Conservation (phyloP, 53 echinoderm and acorn worm genomes). For the Luidia sarsii region DNA sequence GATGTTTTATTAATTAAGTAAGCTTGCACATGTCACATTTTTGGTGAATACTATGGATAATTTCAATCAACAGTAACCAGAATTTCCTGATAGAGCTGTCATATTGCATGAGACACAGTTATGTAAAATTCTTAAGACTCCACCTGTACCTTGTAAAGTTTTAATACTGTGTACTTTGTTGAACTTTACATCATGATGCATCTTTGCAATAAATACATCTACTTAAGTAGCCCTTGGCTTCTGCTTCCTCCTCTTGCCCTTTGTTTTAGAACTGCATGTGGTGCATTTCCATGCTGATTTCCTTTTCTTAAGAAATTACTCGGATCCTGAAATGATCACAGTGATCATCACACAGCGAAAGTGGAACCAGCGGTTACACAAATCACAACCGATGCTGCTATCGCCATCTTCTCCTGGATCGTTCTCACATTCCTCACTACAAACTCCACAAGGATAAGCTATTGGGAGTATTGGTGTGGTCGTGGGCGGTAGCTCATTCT, state of each 20-base stretch:
- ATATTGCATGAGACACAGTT: constrained; percentile 49
- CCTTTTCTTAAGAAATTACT: constrained; percentile 2
- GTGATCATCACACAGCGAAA: neutral
- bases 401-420: constrained; percentile 7
- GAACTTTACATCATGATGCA: no score
- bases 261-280: constrained; percentile 33
- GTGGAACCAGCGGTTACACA: constrained; percentile 5
- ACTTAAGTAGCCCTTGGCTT: constrained; percentile 15
- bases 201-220: constrained; percentile 33
- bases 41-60: no score
- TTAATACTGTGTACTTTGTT: no score
- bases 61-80: no score
- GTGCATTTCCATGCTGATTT: constrained; percentile 50
- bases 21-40: no score
- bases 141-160: constrained; percentile 61
- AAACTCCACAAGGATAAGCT: constrained; percentile 41
- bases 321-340: neutral
- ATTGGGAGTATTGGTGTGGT: neutral
- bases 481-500: neutral
- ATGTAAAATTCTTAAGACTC: constrained; percentile 65
- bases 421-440: constrained; percentile 24
- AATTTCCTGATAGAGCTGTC: no score
- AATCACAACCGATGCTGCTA: constrained; percentile 2
- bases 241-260: constrained; percentile 13
- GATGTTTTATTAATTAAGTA: no score